Evolutionary conservation across 1,140 invertebrate species (phyloP).

Genomic region (Helicoverpa armigera): DNA sequence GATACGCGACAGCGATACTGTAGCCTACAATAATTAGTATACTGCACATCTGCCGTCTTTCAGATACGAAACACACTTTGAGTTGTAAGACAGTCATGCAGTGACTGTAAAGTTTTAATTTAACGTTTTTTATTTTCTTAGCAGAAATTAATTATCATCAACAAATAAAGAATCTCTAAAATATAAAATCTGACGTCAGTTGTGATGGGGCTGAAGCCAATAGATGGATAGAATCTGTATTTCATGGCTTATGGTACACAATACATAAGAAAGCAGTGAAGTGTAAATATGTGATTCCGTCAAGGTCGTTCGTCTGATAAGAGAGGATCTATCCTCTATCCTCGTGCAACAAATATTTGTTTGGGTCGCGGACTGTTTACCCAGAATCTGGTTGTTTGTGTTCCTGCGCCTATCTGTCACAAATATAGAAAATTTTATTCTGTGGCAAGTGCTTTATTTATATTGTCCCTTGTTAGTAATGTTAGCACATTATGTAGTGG

Average conservation of each 20-base stretch:
- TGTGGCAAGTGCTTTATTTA: background rate
- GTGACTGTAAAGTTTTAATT: too few species aligned
- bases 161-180: too few species aligned
- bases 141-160: too few species aligned
- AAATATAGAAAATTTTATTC: background rate
- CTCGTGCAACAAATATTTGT: conserved; percentile 17
- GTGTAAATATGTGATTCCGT: background rate
- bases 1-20: background rate
- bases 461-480: background rate
- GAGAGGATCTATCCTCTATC: background rate
- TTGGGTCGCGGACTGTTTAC: conserved; percentile 1
- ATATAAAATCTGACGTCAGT: too few species aligned
- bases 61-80: too few species aligned
- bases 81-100: too few species aligned
- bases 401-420: background rate
- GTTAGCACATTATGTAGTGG: background rate
- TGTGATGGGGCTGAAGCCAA: too few species aligned
- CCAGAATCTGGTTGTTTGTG: background rate
- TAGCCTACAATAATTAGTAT: too few species aligned
- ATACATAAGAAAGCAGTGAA: background rate
- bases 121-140: too few species aligned
- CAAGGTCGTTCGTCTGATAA: background rate
- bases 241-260: background rate
- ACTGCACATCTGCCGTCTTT: too few species aligned
- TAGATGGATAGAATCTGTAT: too few species aligned